Evolutionary conservation across 2,113 vertebrate species (phyloP), one percentile per base, ranked within the genome.

Genomic region (Trematomus loennbergii): DNA sequence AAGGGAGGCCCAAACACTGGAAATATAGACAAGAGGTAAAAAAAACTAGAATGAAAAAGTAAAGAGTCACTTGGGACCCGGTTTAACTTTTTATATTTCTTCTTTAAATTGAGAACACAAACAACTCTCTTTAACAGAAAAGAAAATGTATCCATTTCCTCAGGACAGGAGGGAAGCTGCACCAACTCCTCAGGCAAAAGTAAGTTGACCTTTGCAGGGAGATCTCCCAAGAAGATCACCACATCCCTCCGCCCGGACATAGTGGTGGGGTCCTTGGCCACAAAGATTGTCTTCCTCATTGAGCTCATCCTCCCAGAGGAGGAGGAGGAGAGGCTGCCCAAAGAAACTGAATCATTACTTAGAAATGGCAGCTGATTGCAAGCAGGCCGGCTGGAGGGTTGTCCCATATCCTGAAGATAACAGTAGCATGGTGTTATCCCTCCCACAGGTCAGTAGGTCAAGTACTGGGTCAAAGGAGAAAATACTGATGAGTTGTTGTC

Each of bases 181-280:
- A 64, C 62, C 53, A 77, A 18, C 36, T 33, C 29, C 55, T 62
- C 48, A 16, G 49, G 59, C 58, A 78, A 70, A 48, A 49, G 36
- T 29, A 48, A 72, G 12, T n/a, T 69, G 60, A 73, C 60, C 72
- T 82, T 62, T 25, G 57, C 60, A 60, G 52, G 48, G 11, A 74
- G 13, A 63, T 68, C 25, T 54, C 58, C 36, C 10, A 46, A 17
- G 29, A 33, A 70, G 13, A 58, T 68, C 57, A 72, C n/a, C 63
- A 72, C 55, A 36, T 78, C 76, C 49, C 46, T 68, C 46, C 20
- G 0, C 58, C 45, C 12, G 45, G 40, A 55, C 58, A 48, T 5
- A 15, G 18, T 11, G 12, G 9, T 53, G 71, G 57, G 29, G 40
- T 46, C 25, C 8, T 54, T 71, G 55, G 67, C 58, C 58, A 18